Base-by-base conservation (phyloP, 35 echinoderm and acorn worm species). In the Stichopus chloronotus region DNA sequence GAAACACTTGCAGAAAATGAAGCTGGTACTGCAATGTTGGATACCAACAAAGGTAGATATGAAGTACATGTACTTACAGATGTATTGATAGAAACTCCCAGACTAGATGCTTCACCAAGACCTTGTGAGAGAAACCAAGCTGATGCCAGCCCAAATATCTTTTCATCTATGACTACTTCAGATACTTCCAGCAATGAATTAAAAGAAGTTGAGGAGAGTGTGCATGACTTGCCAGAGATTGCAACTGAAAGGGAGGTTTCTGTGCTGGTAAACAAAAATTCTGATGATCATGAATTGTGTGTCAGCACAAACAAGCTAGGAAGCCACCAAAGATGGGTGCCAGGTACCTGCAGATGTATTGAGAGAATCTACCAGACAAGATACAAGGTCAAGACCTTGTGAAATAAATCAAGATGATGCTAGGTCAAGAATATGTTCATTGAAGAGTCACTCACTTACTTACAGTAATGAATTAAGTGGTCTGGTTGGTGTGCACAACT, bases 181-280 rank as follows among this genome's bases (percentile, higher is more conserved):
- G 11, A 13, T 71, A 71, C 65, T 71, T 71, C 11, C 65, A 71
- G 65, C 65, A 71, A 71, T 71, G 65, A 71, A 71, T 71, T 71
- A 43, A 43, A 43, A 43, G 30, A 71, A 71, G n/a, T 43, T 43
- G 30, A 43, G 30, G 17, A 19, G 72, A 0, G 72, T 77, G 72
- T 77, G 72, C 8, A 77, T 77, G 72, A 77, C 72, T 19, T 77
- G 72, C 72, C 72, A 77, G 72, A 77, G 72, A 7, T 77, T 77
- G 72, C 72, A 77, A 77, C 72, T 77, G 72, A 77, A 77, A 77
- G 72, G 72, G 72, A 19, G 17, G 72, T 77, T 77, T 77, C 72
- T 6, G 4, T 77, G 72, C 72, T 77, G 4, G 72, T 7, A 25
- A 77, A 77, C 4, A 77, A 77, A 77, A 77, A 19, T 77, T 77